phyloP scores from a whole-genome alignment of 2,888 invertebrate species.

The Rosalia funebris region DNA sequence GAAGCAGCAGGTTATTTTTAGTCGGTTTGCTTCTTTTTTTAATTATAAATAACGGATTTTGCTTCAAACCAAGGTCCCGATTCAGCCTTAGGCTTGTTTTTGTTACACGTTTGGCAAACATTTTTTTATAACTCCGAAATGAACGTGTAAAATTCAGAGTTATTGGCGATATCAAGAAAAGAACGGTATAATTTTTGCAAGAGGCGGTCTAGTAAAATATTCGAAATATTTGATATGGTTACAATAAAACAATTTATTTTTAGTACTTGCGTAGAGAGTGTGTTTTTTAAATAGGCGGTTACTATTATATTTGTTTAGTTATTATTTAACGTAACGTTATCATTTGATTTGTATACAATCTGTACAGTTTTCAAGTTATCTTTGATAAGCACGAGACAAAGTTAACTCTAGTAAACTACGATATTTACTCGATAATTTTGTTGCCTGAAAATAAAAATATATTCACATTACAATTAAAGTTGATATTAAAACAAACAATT shows the following conservation, averaged over 20 bases:
- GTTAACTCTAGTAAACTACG: no score
- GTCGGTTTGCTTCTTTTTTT: constrained; percentile 28
- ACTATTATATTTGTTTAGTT: no score
- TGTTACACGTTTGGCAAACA: not conserved
- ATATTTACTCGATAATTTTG: no score
- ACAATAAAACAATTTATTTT: not conserved
- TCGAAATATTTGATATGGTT: not conserved
- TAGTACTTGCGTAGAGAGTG: not conserved
- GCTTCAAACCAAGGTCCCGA: constrained; percentile 22
- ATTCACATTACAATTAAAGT: no score
- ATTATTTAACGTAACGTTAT: no score
- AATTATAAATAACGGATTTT: constrained; percentile 29
- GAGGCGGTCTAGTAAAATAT: constrained; percentile 2
- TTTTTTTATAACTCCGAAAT: not conserved
- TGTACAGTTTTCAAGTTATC: no score
- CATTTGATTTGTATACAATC: no score
- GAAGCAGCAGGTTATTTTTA: constrained; percentile 29
- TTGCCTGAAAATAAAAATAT: no score
- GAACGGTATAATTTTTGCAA: not conserved
- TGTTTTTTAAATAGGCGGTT: no score
- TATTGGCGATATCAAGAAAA: constrained; percentile 5
- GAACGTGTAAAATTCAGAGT: constrained; percentile 4
- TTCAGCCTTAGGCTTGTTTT: constrained; percentile 15
- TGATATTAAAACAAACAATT: no score
- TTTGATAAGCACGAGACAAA: no score